phyloP scores from a whole-genome alignment of 2,888 invertebrate genomes.

The Cerceris rybyensis region DNA sequence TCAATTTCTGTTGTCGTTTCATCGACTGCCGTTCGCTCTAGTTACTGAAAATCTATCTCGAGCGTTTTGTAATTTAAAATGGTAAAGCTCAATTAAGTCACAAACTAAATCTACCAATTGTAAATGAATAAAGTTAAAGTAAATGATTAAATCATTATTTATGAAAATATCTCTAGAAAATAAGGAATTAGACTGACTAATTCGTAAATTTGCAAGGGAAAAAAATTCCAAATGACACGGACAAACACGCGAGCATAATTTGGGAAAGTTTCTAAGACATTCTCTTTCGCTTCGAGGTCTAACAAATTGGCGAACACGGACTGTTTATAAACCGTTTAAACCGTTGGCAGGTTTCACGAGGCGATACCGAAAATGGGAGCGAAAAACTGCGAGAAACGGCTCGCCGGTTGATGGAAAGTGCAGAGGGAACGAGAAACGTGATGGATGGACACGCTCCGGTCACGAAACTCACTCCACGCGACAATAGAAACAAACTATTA shows the following conservation, averaged over 20 bases:
- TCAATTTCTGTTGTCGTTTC: no score
- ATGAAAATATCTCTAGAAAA: no score
- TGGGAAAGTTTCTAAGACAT: constrained; percentile 37
- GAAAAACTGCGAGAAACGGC: constrained; percentile 60
- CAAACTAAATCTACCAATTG: no score
- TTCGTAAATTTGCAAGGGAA: no score
- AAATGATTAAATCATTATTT: no score
- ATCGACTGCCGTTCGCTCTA: no score
- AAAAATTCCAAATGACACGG: neutral
- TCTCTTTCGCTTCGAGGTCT: constrained; percentile 45
- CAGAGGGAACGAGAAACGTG: constrained; percentile 66
- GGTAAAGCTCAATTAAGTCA: no score
- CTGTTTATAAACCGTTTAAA: constrained; percentile 77
- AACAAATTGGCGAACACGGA: constrained; percentile 72
- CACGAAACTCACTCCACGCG: constrained; percentile 54
- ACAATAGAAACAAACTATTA: constrained; percentile 56
- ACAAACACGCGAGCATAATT: constrained; percentile 6
- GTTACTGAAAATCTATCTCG: no score
- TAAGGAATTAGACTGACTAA: no score
- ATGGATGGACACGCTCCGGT: constrained; percentile 76
- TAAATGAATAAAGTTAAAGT: no score
- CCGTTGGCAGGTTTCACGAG: constrained; percentile 70
- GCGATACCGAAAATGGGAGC: constrained; percentile 61
- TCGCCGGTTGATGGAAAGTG: constrained; percentile 34
- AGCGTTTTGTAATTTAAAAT: no score